Evolutionary conservation across 37 sponge, comb jelly and placozoan genomes (phyloP), one percentile per base, ranked within the genome.

Genomic region (Hexactinellida sp.): DNA sequence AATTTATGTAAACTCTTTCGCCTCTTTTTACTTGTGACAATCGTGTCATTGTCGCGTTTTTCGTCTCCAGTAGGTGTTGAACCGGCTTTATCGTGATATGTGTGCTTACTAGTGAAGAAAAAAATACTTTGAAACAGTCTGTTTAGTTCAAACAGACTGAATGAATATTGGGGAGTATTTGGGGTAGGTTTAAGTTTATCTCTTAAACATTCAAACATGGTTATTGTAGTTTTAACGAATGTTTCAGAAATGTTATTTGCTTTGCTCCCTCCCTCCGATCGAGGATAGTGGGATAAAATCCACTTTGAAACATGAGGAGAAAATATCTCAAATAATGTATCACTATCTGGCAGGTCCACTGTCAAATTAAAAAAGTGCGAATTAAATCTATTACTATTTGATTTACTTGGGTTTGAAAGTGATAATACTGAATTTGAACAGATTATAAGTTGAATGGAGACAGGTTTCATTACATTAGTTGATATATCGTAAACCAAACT

Each of bases 401-500:
- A 23, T 25, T 23, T 63, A 63, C 76, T 63, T 5, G 76, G 5
- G 13, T n/a, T 63, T 63, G 30, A n/a, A 10, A 63, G 21, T 7
- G 76, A 63, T 32, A 21, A 25, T 3, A 25, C 76, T 21, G 5
- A 63, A n/a, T 10, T 63, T 21, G 76, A 10, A 63, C 28, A 10
- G 25, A 63, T 28, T 21, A 63, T 10, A 1, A 63, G 30, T 63
- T 25, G 28, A 10, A 63, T 63, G 21, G 76, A 63, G 76, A 63
- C 76, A n/a, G 76, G 76, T 63, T 63, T 63, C 76, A 63, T 63
- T 28, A 63, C 76, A 25, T 63, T 63, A n/a, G 34, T 28, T 63
- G 76, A 10, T 25, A 1, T 63, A 23, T 63, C 76, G 34, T 63
- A 63, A 7, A 63, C 76, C 30, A n/a, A 28, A 23, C 76, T 63